Percentiles rank a stretch among this genome's conserved stretches.
Conservation (phyloP, 2,888 invertebrate genomes). For the Hydrotaea diabolus region DNA sequence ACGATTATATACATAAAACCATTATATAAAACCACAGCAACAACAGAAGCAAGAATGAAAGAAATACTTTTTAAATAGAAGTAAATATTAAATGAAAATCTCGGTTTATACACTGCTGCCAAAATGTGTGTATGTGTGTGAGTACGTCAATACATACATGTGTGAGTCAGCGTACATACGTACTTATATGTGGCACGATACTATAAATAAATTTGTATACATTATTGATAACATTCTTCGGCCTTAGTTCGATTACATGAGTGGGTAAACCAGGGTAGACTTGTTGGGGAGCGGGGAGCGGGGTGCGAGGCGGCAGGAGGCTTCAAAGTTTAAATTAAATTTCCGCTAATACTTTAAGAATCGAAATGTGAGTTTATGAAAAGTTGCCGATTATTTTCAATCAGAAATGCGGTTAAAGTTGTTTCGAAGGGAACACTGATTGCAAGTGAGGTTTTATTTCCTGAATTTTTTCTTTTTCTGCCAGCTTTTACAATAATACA, state of each 20-base stretch:
- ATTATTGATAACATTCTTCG: slow-evolving; percentile 49
- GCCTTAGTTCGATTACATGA: background rate
- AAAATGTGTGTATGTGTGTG: background rate
- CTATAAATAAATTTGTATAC: slow-evolving; percentile 40
- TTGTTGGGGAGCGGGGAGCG: background rate
- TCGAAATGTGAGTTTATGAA: too few relatives aligned
- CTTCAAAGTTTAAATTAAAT: slow-evolving; percentile 27
- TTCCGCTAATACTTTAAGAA: background rate
- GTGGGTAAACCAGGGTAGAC: background rate
- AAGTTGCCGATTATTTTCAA: too few relatives aligned
- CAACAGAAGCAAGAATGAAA: background rate
- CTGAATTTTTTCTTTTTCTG: too few relatives aligned
- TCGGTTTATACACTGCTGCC: slow-evolving; percentile 39
- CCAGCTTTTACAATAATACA: too few relatives aligned
- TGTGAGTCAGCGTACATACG: too few relatives aligned
- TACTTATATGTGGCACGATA: background rate
- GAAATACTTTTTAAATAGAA: slow-evolving; percentile 37
- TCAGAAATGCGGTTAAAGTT: too few relatives aligned
- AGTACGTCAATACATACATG: too few relatives aligned
- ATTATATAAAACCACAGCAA: background rate
- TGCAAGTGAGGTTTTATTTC: too few relatives aligned
- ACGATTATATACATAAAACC: background rate
- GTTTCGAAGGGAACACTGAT: too few relatives aligned
- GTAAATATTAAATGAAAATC: slow-evolving; percentile 50
- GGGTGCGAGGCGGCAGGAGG: background rate